phyloP scores from a whole-genome alignment of 2,797 vertebrate species.

The Sphaeramia orbicularis region DNA sequence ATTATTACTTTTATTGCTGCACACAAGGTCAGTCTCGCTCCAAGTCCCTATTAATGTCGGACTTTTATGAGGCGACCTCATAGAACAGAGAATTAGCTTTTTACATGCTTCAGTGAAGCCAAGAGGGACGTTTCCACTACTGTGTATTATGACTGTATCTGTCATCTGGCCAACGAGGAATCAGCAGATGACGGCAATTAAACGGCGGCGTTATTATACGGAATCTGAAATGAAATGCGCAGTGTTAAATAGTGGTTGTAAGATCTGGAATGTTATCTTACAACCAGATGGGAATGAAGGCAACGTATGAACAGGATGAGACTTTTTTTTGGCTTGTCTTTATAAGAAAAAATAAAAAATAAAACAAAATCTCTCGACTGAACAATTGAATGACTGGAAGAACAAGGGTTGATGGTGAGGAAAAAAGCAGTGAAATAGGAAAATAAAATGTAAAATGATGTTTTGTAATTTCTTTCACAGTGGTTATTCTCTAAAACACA shows the following conservation, averaged over 20 bases:
- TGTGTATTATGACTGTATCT: constrained; percentile 13
- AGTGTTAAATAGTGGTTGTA: no score
- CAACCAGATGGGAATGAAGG: neutral
- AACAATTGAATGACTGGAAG: no score
- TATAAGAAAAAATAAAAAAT: no score
- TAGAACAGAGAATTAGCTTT: constrained; percentile 49
- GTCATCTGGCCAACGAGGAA: constrained; percentile 14
- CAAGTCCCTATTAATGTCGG: constrained; percentile 24
- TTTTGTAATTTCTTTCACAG: no score
- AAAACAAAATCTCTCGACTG: no score
- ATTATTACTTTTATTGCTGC: constrained; percentile 52
- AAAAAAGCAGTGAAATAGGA: no score
- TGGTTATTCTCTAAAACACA: no score
- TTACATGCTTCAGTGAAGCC: constrained; percentile 31
- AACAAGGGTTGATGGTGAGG: no score
- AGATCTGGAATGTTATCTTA: neutral
- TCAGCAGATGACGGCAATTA: neutral
- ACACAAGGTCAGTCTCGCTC: constrained; percentile 45
- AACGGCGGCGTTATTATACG: neutral
- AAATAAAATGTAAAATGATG: no score
- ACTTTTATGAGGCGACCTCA: constrained; percentile 51
- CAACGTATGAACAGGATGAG: no score
- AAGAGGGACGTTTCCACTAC: constrained; percentile 37
- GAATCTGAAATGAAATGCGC: neutral
- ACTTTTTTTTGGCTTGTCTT: no score